phyloP scores from a whole-genome alignment of 1,140 invertebrate genomes.

The Hyposmocoma kahamanoa region DNA sequence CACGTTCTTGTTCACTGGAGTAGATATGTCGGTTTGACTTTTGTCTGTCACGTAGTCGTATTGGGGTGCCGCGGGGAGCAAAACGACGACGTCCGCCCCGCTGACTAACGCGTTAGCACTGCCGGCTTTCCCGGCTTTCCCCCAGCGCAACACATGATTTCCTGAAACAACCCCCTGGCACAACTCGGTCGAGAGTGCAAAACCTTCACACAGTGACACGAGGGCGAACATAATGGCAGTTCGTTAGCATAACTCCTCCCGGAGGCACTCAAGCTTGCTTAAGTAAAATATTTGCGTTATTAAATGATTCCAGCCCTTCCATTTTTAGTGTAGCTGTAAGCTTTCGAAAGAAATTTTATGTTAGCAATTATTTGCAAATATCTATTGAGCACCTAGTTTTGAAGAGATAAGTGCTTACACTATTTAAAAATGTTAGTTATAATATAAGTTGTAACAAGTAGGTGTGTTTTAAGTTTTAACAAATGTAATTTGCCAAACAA shows the following conservation, averaged over 20 bases:
- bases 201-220: slow-evolving; percentile 71
- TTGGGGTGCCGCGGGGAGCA: background rate
- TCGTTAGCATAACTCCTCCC: slow-evolving; percentile 58
- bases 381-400: no score
- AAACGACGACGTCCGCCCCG: background rate
- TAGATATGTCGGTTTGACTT: slow-evolving; percentile 25
- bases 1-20: slow-evolving; percentile 37
- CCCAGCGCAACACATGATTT: slow-evolving; percentile 62
- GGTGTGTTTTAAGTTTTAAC: no score
- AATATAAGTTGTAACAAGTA: no score
- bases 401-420: no score
- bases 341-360: no score
- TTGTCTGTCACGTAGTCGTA: slow-evolving; percentile 4
- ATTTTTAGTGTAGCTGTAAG: slow-evolving; percentile 10
- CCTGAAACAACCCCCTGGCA: slow-evolving; percentile 45
- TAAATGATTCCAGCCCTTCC: slow-evolving; percentile 28
- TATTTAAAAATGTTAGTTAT: no score
- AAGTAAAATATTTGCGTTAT: slow-evolving; percentile 55
- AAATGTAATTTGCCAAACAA: no score
- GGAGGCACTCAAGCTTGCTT: slow-evolving; percentile 32
- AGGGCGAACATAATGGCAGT: slow-evolving; percentile 60
- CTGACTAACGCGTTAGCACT: slow-evolving; percentile 41
- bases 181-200: slow-evolving; percentile 66
- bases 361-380: no score
- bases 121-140: slow-evolving; percentile 32